A percentile compares a stretch with the other conserved stretches of the same genome.
Conservation (phyloP, 2,888 invertebrate genomes). For the Herminia tarsipennalis region DNA sequence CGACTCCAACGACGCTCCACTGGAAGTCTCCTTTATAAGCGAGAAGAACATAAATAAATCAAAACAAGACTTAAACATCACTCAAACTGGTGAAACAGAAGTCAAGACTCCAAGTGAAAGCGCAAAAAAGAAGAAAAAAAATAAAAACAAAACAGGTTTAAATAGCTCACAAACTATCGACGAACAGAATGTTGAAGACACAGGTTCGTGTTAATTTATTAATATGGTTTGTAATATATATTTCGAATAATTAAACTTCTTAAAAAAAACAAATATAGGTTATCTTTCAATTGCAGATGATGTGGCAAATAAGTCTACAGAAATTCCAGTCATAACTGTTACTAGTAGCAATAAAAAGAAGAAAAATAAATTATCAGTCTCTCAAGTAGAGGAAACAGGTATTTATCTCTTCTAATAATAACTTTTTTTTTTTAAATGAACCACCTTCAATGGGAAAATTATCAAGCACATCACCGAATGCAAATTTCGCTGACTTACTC, state of each 20-base stretch:
- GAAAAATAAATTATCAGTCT: not conserved
- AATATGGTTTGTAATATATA: too few species aligned
- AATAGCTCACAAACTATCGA: constrained; percentile 22
- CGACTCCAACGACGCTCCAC: constrained; percentile 18
- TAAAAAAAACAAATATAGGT: too few species aligned
- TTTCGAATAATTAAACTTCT: too few species aligned
- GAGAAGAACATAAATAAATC: constrained; percentile 24
- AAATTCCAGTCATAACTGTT: too few species aligned
- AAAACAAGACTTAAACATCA: constrained; percentile 11
- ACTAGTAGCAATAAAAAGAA: not conserved
- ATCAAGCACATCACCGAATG: too few species aligned
- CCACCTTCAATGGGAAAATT: too few species aligned
- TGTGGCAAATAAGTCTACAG: too few species aligned
- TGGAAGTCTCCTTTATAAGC: constrained; percentile 24
- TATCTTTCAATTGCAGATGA: too few species aligned
- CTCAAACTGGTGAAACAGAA: constrained; percentile 1
- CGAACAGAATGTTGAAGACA: too few species aligned
- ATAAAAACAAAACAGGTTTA: constrained; percentile 26
- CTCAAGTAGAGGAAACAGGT: not conserved
- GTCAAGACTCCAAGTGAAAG: constrained; percentile 15
- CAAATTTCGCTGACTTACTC: too few species aligned
- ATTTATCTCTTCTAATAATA: too few species aligned
- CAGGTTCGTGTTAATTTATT: constrained; percentile 19
- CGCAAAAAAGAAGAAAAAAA: constrained; percentile 35
- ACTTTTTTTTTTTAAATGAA: too few species aligned